Base-by-base conservation (phyloP, 1,140 invertebrate genomes). In the Temnothorax longispinosus region DNA sequence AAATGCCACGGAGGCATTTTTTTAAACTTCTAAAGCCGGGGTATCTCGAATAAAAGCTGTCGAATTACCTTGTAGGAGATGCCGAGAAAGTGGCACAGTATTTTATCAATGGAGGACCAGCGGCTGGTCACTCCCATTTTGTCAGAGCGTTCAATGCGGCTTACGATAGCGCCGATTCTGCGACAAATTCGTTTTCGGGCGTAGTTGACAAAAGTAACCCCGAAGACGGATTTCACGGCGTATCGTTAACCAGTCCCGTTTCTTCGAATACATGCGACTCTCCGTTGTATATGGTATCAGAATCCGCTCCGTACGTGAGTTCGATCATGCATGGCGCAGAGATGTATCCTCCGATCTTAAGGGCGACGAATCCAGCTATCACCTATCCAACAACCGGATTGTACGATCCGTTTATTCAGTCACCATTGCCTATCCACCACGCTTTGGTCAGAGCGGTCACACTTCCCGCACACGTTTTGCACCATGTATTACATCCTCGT, bases 21-120 rank as follows among this genome's bases (percentile, higher is more conserved):
- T 32, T 74, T 27, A 81, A 3, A 8, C 4, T 2, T 80, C 8
- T 35, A 81, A 35, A 3, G 41, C 13, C 38, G 13, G 3, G 32
- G 0, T 71, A 58, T 8, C 6, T 44, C 3, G 32, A 72, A 10
- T 82, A 72, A 82, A 74, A 18, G 60, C 3, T 32, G 6, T 5
- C 52, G 52, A 74, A 82, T 82, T 78, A 13, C 32, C 52, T 82
- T 82, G 27, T 82, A 82, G 93, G 77, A 44, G 90, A 93, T 85
- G 90, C 89, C 15, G 86, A 93, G 41, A 87, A 88, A 75, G 81
- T 94, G 56, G 91, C 91, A 44, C 90, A 92, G 32, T 94, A 94
- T 81, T 94, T 94, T 84, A 82, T 92, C 44, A 87, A 77, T 60
- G 91, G 89, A 52, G 94, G 93, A 38, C 91, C 92, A 50, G n/a